Conservation (phyloP, 2,888 invertebrate species). For the Drosophila vallismaia region DNA sequence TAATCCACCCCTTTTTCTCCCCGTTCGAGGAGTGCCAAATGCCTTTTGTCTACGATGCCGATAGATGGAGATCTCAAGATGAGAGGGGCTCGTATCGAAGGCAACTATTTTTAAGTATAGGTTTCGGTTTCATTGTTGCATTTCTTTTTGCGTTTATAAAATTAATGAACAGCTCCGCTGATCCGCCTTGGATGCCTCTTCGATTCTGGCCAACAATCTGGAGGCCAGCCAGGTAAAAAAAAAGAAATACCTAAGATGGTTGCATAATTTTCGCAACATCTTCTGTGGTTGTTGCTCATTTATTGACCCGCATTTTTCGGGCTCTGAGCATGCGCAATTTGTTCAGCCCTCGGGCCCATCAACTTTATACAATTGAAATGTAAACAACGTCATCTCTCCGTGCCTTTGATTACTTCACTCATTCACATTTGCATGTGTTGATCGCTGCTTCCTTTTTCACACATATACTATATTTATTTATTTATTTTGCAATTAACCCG, state of each 20-base stretch:
- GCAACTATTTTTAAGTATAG: constrained; percentile 77
- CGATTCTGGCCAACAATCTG: constrained; percentile 30
- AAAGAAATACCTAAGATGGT: constrained; percentile 38
- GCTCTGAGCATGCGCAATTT: constrained; percentile 55
- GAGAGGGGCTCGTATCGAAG: constrained; percentile 34
- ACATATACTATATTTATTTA: constrained; percentile 50
- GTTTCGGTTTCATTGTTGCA: constrained; percentile 80
- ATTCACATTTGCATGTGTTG: constrained; percentile 50
- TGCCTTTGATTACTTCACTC: constrained; percentile 37
- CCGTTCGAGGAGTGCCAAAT: constrained; percentile 50
- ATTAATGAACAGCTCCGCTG: constrained; percentile 70
- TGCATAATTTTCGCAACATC: constrained; percentile 61
- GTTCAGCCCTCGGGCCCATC: constrained; percentile 63
- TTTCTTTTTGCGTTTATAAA: constrained; percentile 77
- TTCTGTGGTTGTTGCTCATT: constrained; percentile 51
- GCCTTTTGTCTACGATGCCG: constrained; percentile 40
- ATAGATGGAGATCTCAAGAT: constrained; percentile 18
- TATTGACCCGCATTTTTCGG: constrained; percentile 74
- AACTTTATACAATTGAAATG: constrained; percentile 74
- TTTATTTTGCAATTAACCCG: constrained; percentile 62
- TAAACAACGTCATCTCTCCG: constrained; percentile 56
- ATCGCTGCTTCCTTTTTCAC: constrained; percentile 45
- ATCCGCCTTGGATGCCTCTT: constrained; percentile 24
- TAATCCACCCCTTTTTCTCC: constrained; percentile 36
- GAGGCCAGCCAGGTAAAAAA: constrained; percentile 25